Conservation (phyloP, 2,888 invertebrate genomes). For the Cyclophora albipunctata region DNA sequence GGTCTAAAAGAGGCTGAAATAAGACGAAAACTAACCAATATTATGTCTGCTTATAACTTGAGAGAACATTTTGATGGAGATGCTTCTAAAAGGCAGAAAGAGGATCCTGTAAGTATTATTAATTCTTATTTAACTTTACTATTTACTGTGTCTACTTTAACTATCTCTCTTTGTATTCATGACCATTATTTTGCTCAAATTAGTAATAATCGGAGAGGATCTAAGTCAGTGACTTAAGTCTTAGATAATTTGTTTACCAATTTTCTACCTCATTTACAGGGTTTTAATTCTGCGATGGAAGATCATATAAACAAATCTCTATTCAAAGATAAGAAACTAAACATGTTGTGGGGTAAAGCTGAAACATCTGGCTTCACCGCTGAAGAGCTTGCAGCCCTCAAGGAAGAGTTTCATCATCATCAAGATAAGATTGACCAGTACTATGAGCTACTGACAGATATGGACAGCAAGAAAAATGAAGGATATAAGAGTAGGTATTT, state of each 20-base stretch:
- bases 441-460: conserved; percentile 83
- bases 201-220: no score
- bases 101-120: conserved; percentile 62
- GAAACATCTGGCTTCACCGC: conserved; percentile 90
- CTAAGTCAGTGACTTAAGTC: no score
- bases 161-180: no score
- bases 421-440: conserved; percentile 95
- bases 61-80: conserved; percentile 86
- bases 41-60: conserved; percentile 88
- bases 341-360: conserved; percentile 92
- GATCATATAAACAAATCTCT: conserved; percentile 82
- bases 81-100: conserved; percentile 75
- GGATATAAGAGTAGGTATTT: conserved; percentile 78
- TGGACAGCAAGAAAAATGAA: conserved; percentile 76
- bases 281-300: conserved; percentile 63
- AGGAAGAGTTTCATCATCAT: conserved; percentile 93
- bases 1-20: conserved; percentile 88
- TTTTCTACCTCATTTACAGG: conserved; percentile 25
- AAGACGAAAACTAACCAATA: conserved; percentile 85
- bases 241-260: background rate
- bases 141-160: no score
- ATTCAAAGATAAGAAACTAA: conserved; percentile 92
- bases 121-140: no score
- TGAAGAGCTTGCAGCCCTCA: conserved; percentile 86
- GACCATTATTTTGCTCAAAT: no score